Conservation (phyloP, 92 coral and sea anemone species). For the Umimayanthus kanabou region DNA sequence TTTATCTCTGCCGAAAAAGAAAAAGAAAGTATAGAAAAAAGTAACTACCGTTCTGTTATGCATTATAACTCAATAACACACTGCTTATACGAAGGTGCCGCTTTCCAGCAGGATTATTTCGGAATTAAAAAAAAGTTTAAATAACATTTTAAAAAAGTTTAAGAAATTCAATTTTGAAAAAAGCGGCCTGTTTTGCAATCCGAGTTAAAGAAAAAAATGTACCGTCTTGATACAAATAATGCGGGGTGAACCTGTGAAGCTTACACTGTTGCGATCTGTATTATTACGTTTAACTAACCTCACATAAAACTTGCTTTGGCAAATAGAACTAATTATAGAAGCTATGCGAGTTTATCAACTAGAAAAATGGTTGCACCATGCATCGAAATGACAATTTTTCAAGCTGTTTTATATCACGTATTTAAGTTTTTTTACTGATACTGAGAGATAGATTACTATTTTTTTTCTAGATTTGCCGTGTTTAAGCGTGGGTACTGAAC, state of each 20-base stretch:
- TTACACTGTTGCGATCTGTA: neutral
- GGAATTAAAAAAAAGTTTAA: neutral
- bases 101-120: constrained; percentile 10
- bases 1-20: constrained; percentile 40
- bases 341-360: neutral
- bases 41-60: constrained; percentile 14
- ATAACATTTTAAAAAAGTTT: neutral
- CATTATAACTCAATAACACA: constrained; percentile 27
- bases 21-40: constrained; percentile 27
- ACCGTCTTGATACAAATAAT: too few relatives aligned
- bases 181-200: neutral
- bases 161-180: neutral
- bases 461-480: constrained; percentile 28
- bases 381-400: neutral
- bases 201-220: neutral
- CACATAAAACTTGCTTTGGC: neutral
- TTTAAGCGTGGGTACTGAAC: constrained; percentile 16
- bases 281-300: neutral
- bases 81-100: constrained; percentile 38
- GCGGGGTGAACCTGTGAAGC: neutral
- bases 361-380: neutral
- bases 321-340: neutral
- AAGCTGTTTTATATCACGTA: neutral
- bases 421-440: too few relatives aligned
- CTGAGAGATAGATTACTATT: neutral